Conservation (phyloP, 2,888 invertebrate genomes). For the Apamea monoglypha region DNA sequence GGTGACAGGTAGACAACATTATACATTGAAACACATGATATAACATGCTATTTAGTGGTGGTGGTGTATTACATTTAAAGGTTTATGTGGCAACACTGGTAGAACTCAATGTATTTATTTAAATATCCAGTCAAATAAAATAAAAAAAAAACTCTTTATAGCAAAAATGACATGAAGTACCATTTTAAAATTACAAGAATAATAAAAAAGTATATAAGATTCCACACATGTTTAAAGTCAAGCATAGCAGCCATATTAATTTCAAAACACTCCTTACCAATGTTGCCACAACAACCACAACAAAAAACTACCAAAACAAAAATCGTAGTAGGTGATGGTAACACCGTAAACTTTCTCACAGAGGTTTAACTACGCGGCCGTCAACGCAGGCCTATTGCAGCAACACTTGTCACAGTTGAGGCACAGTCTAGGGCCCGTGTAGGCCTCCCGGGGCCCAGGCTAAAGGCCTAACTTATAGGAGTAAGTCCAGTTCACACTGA, state of each 20-base stretch:
- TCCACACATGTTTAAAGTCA: not conserved
- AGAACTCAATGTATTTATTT: not conserved
- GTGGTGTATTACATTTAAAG: conserved; percentile 67
- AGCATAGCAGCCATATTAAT: not conserved
- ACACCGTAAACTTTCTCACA: conserved; percentile 85
- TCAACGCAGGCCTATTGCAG: conserved; percentile 89
- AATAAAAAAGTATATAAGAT: not conserved
- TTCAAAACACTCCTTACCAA: conserved; percentile 23
- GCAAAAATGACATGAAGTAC: not conserved
- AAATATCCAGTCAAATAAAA: not conserved
- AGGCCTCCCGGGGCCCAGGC: conserved; percentile 70
- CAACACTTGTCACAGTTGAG: conserved; percentile 88
- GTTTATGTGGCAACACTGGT: conserved; percentile 74
- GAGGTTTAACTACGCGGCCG: conserved; percentile 90
- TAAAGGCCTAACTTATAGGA: conserved; percentile 77
- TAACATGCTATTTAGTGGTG: conserved; percentile 73
- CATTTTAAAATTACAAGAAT: not conserved
- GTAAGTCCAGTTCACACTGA: conserved; percentile 83
- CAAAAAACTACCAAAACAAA: conserved; percentile 56
- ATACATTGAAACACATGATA: conserved; percentile 65
- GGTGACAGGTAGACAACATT: conserved; percentile 69
- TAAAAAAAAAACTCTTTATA: not conserved
- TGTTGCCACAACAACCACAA: conserved; percentile 78
- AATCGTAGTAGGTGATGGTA: conserved; percentile 86
- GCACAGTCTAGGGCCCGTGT: conserved; percentile 83